Base-by-base conservation (phyloP, 2,113 vertebrate genomes). In the Falco punctatus region DNA sequence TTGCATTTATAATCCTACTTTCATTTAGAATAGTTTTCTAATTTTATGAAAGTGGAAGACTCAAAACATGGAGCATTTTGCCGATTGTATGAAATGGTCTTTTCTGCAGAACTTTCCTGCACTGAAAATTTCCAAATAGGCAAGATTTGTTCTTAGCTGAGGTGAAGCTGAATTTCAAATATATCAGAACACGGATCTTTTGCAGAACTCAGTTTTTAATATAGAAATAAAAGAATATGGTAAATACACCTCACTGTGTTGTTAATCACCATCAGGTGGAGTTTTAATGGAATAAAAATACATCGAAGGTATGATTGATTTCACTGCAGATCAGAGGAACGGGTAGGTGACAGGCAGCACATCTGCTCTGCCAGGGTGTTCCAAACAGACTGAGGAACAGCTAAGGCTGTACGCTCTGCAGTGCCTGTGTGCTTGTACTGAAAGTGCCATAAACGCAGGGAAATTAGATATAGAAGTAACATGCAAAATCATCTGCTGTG, bases 281-380 rank as follows among this genome's bases (percentile, higher is more conserved):
- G 64, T 80, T 51, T 85, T 69, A 59, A 59, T 58, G 40, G 52
- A 72, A 35, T 20, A 24, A 69, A 59, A 75, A 14, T 8, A 14
- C 17, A 51, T 17, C 15, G 49, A 61, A 58, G 26, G 33, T 42
- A 11, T 5, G 61, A 57, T 44, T 62, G n/a, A n/a, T 79, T 67
- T 58, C 58, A 8, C 16, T 0, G 0, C 24, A 13, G 49, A 8
- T n/a, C 30, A 28, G 79, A 70, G n/a, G 18, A 67, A 8, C 0
- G 4, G 28, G 52, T 18, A 14, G 51, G 44, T n/a, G 61, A 80
- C 26, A 59, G 52, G 77, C 46, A n/a, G 58, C 16, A 3, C 14
- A 10, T 62, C 30, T 73, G 52, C 44, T 64, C 38, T 49, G 21
- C 61, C 40, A 3, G 40, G 38, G 11, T 20, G 9, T 54, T 64